phyloP scores from a whole-genome alignment of 2,113 vertebrate species.

The Sphyrna mokarran region DNA sequence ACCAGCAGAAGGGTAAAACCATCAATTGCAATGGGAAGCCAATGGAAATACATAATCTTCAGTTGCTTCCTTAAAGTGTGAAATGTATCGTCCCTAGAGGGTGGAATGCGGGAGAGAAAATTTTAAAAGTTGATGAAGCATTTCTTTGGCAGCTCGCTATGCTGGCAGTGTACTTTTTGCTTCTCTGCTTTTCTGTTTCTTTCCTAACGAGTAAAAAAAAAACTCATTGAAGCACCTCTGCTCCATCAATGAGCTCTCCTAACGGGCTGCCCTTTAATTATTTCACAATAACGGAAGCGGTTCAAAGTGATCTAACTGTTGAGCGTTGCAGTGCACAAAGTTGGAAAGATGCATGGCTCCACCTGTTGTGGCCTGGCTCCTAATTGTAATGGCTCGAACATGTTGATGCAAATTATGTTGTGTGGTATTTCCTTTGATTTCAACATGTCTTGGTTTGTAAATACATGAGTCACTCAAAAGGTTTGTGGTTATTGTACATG shows the following conservation, averaged over 20 bases:
- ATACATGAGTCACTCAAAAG: slow-evolving; percentile 93
- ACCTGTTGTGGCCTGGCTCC: slow-evolving; percentile 69
- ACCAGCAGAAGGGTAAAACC: background rate
- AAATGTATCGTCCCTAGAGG: background rate
- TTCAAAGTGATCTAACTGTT: background rate
- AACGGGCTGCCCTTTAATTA: background rate
- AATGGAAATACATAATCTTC: background rate
- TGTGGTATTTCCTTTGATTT: slow-evolving; percentile 99
- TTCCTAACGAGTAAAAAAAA: background rate
- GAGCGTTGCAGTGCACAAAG: background rate
- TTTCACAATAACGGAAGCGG: background rate
- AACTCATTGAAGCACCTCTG: background rate
- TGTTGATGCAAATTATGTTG: slow-evolving; percentile 98
- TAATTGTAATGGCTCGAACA: slow-evolving; percentile 90
- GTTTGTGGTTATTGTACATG: slow-evolving; percentile 90
- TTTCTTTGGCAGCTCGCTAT: background rate
- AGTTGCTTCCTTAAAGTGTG: background rate
- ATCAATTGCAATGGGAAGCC: background rate
- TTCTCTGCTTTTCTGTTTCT: background rate
- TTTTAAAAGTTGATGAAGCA: background rate
- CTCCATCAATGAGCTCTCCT: background rate
- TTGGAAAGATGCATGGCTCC: slow-evolving; percentile 48
- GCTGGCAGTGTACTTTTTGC: background rate
- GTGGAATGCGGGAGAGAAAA: background rate
- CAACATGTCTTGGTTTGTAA: slow-evolving; percentile 97